Evolutionary conservation across 2,888 invertebrate genomes (phyloP).

Genomic region (Drosophila hamatofila): DNA sequence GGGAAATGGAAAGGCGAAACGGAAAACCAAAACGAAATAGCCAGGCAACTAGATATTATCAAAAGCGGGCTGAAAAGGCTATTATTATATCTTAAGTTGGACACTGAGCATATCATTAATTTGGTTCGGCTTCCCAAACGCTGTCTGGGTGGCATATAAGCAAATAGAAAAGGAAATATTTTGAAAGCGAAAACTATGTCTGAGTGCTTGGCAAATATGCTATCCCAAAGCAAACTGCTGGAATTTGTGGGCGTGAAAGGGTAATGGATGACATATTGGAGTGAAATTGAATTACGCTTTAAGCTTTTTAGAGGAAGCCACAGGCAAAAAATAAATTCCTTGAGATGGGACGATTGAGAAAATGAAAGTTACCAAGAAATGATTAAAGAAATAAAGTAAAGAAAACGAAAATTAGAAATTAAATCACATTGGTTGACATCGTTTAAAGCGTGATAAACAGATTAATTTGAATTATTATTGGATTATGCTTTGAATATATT

Average conservation of each 20-base stretch:
- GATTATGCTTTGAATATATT: too few relatives aligned
- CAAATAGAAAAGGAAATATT: neutral
- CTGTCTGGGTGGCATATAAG: neutral
- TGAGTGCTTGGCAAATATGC: neutral
- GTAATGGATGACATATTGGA: neutral
- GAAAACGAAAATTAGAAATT: too few relatives aligned
- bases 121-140: neutral
- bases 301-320: too few relatives aligned
- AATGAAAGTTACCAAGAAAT: neutral
- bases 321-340: neutral
- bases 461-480: too few relatives aligned
- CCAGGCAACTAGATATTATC: conserved; percentile 3
- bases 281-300: neutral
- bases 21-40: conserved; percentile 15
- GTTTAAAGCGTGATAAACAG: too few relatives aligned
- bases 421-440: too few relatives aligned
- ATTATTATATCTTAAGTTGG: conserved; percentile 19
- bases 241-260: neutral
- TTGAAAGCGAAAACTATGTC: neutral
- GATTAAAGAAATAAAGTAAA: too few relatives aligned
- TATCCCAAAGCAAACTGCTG: neutral
- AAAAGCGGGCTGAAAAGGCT: neutral
- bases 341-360: too few relatives aligned
- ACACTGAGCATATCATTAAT: conserved; percentile 8
- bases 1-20: conserved; percentile 9